Evolutionary conservation across 2,113 vertebrate genomes (phyloP).

Genomic region (Chaetops frenatus): DNA sequence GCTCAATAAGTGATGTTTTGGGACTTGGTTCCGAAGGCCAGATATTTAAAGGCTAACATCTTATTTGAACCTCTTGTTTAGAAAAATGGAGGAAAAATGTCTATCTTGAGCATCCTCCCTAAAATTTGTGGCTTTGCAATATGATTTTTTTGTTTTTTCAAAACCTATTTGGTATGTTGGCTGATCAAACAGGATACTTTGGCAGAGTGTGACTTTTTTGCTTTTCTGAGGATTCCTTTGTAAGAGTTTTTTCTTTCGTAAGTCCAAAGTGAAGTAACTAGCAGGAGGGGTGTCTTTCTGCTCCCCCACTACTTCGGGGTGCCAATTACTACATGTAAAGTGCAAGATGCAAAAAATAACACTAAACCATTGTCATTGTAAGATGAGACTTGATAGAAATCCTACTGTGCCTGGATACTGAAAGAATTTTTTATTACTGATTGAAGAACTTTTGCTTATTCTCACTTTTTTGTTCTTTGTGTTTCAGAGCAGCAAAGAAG

Average conservation of each 20-base stretch:
- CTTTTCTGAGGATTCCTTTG: not conserved
- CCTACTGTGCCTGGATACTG: not conserved
- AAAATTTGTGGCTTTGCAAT: not conserved
- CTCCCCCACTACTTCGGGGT: not conserved
- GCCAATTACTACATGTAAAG: not conserved
- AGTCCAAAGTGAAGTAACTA: not conserved
- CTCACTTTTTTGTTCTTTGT: not conserved
- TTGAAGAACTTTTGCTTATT: not conserved
- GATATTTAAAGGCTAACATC: not conserved
- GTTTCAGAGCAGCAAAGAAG: conserved; percentile 95
- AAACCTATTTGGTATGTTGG: not conserved
- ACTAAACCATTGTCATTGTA: not conserved
- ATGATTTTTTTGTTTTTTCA: not conserved
- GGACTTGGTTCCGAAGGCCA: not conserved
- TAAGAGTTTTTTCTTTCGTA: not conserved
- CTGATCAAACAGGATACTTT: not conserved
- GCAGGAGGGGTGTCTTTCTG: not conserved
- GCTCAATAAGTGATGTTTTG: not conserved
- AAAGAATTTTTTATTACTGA: not conserved
- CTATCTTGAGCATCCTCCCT: not conserved
- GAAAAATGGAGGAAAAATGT: not conserved
- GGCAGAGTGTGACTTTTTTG: not conserved
- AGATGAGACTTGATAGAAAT: not conserved
- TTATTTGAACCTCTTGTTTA: not conserved
- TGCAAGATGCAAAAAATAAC: not conserved